Percentiles rank a stretch among this genome's conserved stretches.
phyloP scores from a whole-genome alignment of 2,113 vertebrate species.

The Pholis gunnellus region DNA sequence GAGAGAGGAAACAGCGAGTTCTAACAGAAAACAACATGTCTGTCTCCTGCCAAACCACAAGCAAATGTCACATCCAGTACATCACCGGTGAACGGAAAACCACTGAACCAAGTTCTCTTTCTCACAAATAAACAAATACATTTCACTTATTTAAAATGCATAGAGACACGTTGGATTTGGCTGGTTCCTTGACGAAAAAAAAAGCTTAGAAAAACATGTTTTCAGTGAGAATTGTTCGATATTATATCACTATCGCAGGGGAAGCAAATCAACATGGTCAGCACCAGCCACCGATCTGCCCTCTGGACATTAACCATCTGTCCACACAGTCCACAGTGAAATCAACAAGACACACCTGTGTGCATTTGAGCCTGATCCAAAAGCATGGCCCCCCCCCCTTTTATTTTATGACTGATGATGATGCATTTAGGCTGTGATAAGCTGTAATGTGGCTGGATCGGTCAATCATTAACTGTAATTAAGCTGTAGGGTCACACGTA shows the following conservation, averaged over 20 bases:
- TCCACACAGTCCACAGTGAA: constrained; percentile 20
- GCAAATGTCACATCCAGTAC: constrained; percentile 67
- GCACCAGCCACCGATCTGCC: constrained; percentile 25
- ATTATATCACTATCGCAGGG: neutral
- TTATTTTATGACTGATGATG: constrained; percentile 62
- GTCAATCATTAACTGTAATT: constrained; percentile 72
- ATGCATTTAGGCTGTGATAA: constrained; percentile 61
- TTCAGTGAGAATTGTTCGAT: neutral
- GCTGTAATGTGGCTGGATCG: constrained; percentile 46
- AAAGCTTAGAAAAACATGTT: neutral
- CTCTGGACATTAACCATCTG: constrained; percentile 54
- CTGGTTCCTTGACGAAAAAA: neutral
- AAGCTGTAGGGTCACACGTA: constrained; percentile 28
- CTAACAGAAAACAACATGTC: constrained; percentile 67
- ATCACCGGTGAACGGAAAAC: constrained; percentile 53
- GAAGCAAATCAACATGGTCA: constrained; percentile 45
- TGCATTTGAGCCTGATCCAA: constrained; percentile 38
- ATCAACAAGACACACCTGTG: constrained; percentile 57
- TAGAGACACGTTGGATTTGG: neutral
- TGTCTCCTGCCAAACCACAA: constrained; percentile 72
- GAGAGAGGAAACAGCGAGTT: constrained; percentile 46
- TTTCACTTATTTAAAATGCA: neutral
- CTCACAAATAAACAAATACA: constrained; percentile 55
- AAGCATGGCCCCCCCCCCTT: neutral
- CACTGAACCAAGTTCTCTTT: constrained; percentile 29